These are phyloP conservation scores for Horisme vitalbata DNA, from an alignment of 2,888 invertebrate species.

Conservation along the genomic window DNA sequence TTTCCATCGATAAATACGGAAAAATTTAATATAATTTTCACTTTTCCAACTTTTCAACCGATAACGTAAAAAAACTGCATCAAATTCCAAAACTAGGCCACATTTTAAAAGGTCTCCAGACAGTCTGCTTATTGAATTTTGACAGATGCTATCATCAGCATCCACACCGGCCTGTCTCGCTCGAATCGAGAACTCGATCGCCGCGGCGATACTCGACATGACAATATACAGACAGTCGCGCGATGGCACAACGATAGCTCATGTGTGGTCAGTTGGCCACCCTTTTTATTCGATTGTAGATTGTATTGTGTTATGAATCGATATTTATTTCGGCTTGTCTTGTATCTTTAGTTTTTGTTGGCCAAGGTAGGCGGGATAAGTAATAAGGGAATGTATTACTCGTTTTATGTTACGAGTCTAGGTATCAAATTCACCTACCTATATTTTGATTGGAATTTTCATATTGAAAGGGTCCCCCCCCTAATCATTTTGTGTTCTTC, in stretches of 20 bases:
- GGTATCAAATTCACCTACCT: no score
- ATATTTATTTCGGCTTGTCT: conserved; percentile 72
- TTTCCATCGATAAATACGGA: no score
- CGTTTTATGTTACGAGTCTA: no score
- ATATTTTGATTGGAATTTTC: no score
- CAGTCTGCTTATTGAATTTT: conserved; percentile 43
- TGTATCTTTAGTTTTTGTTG: conserved; percentile 58
- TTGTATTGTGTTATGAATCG: conserved; percentile 80
- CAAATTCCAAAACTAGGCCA: background rate
- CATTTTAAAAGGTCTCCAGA: conserved; percentile 25
- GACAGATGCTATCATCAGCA: conserved; percentile 63
- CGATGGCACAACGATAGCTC: conserved; percentile 29
- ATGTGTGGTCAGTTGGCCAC: conserved; percentile 74
- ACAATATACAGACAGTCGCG: conserved; percentile 68
- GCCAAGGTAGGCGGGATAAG: no score
- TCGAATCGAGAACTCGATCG: conserved; percentile 56
- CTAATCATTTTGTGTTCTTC: background rate
- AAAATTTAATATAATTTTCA: no score
- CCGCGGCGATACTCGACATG: conserved; percentile 58
- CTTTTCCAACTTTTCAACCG: no score
- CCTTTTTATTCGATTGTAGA: conserved; percentile 72
- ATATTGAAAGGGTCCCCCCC: no score
- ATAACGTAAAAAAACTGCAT: no score
- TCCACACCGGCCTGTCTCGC: conserved; percentile 54
- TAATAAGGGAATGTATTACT: no score